phyloP scores from a whole-genome alignment of 37 sponge, comb jelly and placozoan species.

The Oopsacas minuta region DNA sequence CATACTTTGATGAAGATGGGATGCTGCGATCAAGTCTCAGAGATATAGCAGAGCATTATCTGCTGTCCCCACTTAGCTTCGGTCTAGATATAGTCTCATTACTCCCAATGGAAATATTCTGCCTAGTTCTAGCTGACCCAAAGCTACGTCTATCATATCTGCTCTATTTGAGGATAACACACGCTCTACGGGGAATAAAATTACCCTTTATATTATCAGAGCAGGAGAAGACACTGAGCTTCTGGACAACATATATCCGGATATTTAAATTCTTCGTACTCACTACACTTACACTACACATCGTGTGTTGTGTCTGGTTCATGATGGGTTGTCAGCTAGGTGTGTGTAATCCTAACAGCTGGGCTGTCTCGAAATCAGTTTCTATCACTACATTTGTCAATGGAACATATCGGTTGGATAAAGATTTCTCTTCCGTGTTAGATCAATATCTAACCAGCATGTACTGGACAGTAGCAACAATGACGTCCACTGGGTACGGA shows the following conservation, averaged over 20 bases:
- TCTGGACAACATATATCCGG: constrained; percentile 36
- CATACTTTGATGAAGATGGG: constrained; percentile 37
- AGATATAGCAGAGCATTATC: constrained; percentile 38
- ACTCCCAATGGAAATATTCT: constrained; percentile 44
- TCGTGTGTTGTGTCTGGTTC: constrained; percentile 63
- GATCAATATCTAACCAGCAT: constrained; percentile 50
- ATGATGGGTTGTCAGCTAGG: constrained; percentile 41
- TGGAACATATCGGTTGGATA: not conserved
- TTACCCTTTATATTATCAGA: constrained; percentile 31
- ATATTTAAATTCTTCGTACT: constrained; percentile 51
- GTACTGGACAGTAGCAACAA: constrained; percentile 62
- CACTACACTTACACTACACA: constrained; percentile 40
- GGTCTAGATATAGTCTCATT: constrained; percentile 29
- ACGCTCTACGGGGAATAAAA: constrained; percentile 30
- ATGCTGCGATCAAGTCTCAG: constrained; percentile 26
- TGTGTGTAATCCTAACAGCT: constrained; percentile 29
- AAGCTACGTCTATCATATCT: constrained; percentile 6
- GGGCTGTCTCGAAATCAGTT: constrained; percentile 28
- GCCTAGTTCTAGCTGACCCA: constrained; percentile 25
- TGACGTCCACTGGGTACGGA: constrained; percentile 62
- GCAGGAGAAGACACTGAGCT: constrained; percentile 32
- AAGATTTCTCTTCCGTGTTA: not conserved
- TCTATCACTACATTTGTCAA: not conserved
- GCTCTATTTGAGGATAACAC: constrained; percentile 39
- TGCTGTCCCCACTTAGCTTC: constrained; percentile 32